A percentile compares a stretch with the other conserved stretches of the same genome.
phyloP scores from a whole-genome alignment of 2,113 vertebrate genomes.

The Perognathus longimembris region DNA sequence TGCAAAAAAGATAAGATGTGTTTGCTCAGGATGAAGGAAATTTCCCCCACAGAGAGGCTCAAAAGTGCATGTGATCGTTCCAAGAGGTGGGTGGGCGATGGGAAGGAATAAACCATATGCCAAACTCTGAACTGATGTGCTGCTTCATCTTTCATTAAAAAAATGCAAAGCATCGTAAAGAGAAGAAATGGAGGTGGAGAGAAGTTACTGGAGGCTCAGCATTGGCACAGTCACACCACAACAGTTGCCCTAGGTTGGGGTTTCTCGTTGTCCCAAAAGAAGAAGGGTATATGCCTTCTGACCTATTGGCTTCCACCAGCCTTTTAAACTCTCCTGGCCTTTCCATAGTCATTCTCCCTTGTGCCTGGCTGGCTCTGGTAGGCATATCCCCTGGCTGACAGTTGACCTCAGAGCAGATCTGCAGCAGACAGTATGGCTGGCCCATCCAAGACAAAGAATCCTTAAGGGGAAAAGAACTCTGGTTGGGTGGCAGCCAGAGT shows the following conservation, averaged over 20 bases:
- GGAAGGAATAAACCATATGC: not conserved
- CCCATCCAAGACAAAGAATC: not conserved
- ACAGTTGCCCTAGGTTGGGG: too few relatives aligned
- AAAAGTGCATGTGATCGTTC: not conserved
- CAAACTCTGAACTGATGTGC: not conserved
- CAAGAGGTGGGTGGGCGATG: not conserved
- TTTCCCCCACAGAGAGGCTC: not conserved
- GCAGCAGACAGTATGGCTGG: not conserved
- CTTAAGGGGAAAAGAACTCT: not conserved
- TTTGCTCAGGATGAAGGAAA: too few relatives aligned
- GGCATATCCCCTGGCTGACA: not conserved
- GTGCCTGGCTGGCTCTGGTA: not conserved
- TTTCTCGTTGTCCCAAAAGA: not conserved
- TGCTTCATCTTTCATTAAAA: not conserved
- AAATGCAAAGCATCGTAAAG: not conserved
- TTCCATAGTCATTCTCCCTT: not conserved
- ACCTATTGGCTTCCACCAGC: not conserved
- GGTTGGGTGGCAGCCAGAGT: not conserved
- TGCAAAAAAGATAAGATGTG: too few relatives aligned
- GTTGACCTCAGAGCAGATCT: too few relatives aligned
- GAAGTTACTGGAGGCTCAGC: not conserved
- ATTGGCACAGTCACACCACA: too few relatives aligned
- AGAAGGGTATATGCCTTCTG: accelerated
- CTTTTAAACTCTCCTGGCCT: not conserved
- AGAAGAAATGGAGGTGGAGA: not conserved